A percentile compares a stretch with the other conserved stretches of the same genome.
Conservation (phyloP, 2,113 vertebrate genomes). For the Megalops atlanticus region DNA sequence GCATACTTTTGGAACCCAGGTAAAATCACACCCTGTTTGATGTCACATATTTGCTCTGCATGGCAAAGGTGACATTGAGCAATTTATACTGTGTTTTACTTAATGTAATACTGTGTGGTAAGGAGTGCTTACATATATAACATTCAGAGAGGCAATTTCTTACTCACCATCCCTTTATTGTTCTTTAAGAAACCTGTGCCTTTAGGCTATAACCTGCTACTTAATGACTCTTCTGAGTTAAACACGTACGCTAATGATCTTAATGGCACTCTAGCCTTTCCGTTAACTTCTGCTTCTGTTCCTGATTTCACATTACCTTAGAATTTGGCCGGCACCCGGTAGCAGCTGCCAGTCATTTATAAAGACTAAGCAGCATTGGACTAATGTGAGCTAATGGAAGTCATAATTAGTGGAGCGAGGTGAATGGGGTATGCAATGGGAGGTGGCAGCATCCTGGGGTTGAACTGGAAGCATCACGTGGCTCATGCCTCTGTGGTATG, state of each 20-base stretch:
- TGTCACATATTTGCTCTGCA: no score
- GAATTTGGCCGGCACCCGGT: neutral
- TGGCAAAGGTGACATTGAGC: no score
- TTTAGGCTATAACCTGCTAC: neutral
- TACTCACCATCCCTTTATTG: neutral
- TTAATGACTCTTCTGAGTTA: neutral
- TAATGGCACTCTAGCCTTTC: neutral
- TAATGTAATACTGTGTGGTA: no score
- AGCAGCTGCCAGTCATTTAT: neutral
- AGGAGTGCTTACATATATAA: neutral
- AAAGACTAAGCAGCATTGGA: neutral
- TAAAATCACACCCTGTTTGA: no score
- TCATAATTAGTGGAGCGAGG: neutral
- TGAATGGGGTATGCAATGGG: constrained; percentile 1
- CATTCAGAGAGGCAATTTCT: neutral
- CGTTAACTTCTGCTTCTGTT: neutral
- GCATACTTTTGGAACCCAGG: no score
- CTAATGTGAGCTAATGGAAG: constrained; percentile 10
- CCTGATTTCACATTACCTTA: constrained; percentile 7
- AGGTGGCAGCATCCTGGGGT: neutral
- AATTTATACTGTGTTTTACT: no score
- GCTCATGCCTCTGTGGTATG: neutral
- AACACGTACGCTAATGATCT: neutral
- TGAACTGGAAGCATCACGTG: neutral
- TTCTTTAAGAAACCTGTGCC: neutral